phyloP scores from a whole-genome alignment of 2,888 invertebrate genomes.

The Sacculina carcini region DNA sequence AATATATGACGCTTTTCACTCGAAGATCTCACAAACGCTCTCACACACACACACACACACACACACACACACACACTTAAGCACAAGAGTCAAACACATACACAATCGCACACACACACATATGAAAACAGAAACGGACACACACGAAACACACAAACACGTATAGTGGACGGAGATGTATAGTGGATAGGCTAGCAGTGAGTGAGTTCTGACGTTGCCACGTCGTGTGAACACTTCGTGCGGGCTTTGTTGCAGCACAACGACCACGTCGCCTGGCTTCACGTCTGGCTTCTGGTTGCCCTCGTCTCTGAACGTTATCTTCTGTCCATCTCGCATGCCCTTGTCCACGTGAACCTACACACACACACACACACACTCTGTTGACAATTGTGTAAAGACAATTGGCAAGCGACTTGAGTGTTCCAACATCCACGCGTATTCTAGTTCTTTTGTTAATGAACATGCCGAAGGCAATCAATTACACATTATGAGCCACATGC shows the following conservation, averaged over 20 bases:
- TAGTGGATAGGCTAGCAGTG: too few relatives aligned
- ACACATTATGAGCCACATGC: too few relatives aligned
- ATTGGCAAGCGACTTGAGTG: not conserved
- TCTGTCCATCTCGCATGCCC: slow-evolving; percentile 63
- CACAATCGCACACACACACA: not conserved
- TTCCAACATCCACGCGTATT: not conserved
- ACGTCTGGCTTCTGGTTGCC: slow-evolving; percentile 68
- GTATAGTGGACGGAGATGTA: not conserved
- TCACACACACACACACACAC: not conserved
- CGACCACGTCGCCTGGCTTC: slow-evolving; percentile 66
- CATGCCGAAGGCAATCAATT: too few relatives aligned
- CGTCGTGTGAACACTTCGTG: slow-evolving; percentile 53
- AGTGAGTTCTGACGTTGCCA: slow-evolving; percentile 27
- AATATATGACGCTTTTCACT: not conserved
- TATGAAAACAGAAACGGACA: not conserved
- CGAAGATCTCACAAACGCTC: not conserved
- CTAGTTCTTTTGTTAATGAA: not conserved
- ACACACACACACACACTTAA: not conserved
- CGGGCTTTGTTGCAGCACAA: slow-evolving; percentile 50
- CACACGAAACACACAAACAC: not conserved
- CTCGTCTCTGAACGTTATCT: slow-evolving; percentile 58
- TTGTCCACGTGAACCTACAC: slow-evolving; percentile 43
- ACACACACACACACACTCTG: not conserved
- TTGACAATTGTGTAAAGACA: not conserved
- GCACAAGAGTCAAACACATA: not conserved